Evolutionary conservation across 2,888 invertebrate species (phyloP).

Genomic region (Caenorhabditis imperialis): DNA sequence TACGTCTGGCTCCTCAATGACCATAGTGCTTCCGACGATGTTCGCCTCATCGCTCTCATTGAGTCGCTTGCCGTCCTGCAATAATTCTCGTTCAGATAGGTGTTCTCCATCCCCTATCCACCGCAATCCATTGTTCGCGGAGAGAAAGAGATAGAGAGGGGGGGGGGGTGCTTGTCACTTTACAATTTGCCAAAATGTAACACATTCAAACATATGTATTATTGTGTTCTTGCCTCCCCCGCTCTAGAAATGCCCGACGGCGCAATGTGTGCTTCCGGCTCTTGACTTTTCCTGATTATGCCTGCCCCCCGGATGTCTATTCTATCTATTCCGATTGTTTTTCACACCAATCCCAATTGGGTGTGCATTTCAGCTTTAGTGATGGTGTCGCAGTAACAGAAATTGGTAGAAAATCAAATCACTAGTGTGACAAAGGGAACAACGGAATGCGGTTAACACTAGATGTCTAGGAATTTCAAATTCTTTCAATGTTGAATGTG

Average conservation of each 20-base stretch:
- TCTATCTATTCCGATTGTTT: constrained; percentile 7
- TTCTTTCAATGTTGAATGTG: too few relatives aligned
- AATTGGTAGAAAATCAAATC: constrained; percentile 35
- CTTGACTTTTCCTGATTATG: constrained; percentile 23
- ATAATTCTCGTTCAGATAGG: constrained; percentile 15
- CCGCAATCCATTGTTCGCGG: not conserved
- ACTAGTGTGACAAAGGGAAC: constrained; percentile 33
- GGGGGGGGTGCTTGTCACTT: constrained; percentile 32
- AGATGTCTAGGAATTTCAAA: constrained; percentile 9
- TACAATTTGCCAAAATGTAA: constrained; percentile 52
- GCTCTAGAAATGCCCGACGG: constrained; percentile 36
- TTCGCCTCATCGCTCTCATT: constrained; percentile 32
- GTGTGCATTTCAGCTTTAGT: not conserved
- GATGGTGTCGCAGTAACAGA: constrained; percentile 8
- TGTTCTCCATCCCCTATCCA: constrained; percentile 9
- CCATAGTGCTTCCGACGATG: constrained; percentile 13
- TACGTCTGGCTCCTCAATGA: constrained; percentile 35
- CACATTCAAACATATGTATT: constrained; percentile 53
- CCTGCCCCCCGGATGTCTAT: too few relatives aligned
- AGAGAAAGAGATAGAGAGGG: too few relatives aligned
- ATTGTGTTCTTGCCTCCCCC: constrained; percentile 40
- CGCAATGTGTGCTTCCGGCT: constrained; percentile 1
- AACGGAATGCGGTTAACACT: constrained; percentile 4
- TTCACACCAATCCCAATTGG: constrained; percentile 25
- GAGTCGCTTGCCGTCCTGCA: constrained; percentile 50